These are phyloP conservation scores for Cybosia mesomella DNA, from an alignment of 2,888 invertebrate genomes.

Conservation along the genomic window DNA sequence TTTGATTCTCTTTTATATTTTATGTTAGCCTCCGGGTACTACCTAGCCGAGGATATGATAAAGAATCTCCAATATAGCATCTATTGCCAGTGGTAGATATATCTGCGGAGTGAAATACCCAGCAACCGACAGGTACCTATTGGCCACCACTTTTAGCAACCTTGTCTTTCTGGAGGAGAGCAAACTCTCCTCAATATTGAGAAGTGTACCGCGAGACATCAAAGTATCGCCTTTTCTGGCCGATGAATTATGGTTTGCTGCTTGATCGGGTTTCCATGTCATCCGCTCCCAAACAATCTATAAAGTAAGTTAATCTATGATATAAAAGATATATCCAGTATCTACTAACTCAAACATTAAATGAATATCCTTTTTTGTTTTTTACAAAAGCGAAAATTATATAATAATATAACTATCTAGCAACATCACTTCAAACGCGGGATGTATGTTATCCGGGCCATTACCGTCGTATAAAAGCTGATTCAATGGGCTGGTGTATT, in stretches of 20 bases:
- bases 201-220: too few species aligned
- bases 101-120: too few species aligned
- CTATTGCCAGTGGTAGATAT: too few species aligned
- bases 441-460: constrained; percentile 51
- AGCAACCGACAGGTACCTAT: too few species aligned
- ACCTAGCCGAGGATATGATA: too few species aligned
- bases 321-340: neutral
- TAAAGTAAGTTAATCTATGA: neutral
- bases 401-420: constrained; percentile 46
- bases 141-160: too few species aligned
- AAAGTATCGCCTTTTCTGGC: neutral
- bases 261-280: neutral
- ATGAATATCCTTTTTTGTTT: neutral
- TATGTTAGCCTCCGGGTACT: too few species aligned
- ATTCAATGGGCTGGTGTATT: constrained; percentile 46
- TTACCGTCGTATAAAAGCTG: constrained; percentile 54
- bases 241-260: neutral
- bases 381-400: constrained; percentile 24
- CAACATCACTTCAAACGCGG: constrained; percentile 39
- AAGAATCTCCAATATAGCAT: too few species aligned
- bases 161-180: too few species aligned
- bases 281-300: neutral
- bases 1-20: too few species aligned
- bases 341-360: neutral
- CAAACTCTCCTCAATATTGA: too few species aligned